phyloP scores from a whole-genome alignment of 2,113 vertebrate genomes.

The Camelus bactrianus region DNA sequence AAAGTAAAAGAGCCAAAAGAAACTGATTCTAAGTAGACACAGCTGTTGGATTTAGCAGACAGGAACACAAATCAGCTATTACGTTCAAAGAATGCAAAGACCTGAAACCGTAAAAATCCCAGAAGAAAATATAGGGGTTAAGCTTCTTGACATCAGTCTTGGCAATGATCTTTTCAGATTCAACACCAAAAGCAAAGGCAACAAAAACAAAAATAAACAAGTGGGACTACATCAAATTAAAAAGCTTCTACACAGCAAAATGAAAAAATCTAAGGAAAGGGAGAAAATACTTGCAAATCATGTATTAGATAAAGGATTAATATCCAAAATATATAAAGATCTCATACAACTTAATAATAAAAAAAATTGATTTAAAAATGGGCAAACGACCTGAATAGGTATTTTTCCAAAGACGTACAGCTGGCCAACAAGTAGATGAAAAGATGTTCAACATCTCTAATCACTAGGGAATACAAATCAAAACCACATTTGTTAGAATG shows the following conservation, averaged over 20 bases:
- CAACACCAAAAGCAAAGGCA: constrained; percentile 8
- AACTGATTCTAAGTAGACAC: background rate
- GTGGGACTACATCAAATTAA: background rate
- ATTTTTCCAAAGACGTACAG: background rate
- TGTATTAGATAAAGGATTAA: background rate
- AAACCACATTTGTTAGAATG: background rate
- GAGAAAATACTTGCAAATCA: constrained; percentile 31
- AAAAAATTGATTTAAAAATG: background rate
- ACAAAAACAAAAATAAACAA: constrained; percentile 13
- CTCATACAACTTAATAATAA: background rate
- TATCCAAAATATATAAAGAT: constrained; percentile 2
- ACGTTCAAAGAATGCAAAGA: background rate
- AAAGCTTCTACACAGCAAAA: constrained; percentile 1
- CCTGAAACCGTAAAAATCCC: background rate
- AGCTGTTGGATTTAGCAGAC: background rate
- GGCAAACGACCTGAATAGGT: background rate
- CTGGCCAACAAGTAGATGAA: background rate
- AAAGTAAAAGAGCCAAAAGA: background rate
- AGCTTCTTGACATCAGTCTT: background rate
- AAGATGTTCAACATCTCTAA: background rate
- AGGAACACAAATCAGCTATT: constrained; percentile 46
- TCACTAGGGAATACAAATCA: background rate
- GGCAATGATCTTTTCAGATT: background rate
- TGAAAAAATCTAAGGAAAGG: background rate
- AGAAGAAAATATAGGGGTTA: background rate